Percentiles rank a stretch among this genome's conserved stretches.
Evolutionary conservation across 1,140 invertebrate species (phyloP).

Genomic region (Drosophila carrolli): DNA sequence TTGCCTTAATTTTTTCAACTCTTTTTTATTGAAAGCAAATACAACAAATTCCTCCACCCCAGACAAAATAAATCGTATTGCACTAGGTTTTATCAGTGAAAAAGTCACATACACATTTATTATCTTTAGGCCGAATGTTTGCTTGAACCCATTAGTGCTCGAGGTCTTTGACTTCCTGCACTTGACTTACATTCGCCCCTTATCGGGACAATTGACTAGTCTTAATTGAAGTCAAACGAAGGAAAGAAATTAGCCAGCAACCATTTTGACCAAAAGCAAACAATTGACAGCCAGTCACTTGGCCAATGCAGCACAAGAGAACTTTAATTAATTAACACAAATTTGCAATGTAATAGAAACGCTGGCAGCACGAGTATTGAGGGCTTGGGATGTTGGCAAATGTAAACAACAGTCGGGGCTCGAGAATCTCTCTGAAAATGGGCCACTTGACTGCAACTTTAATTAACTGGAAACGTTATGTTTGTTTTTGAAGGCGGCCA

Average conservation of each 20-base stretch:
- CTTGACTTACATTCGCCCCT: constrained; percentile 35
- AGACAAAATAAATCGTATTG: not conserved
- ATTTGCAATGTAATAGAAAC: constrained; percentile 73
- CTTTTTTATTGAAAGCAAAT: too few species aligned
- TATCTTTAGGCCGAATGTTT: constrained; percentile 4
- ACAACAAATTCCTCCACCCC: not conserved
- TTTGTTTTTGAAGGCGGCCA: constrained; percentile 69
- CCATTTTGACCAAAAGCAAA: constrained; percentile 32
- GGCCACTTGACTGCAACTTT: constrained; percentile 79
- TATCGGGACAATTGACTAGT: constrained; percentile 16
- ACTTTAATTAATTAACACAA: constrained; percentile 80
- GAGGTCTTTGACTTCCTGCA: constrained; percentile 32
- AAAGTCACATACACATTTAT: constrained; percentile 14
- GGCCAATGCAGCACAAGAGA: constrained; percentile 29
- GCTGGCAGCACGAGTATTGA: constrained; percentile 21
- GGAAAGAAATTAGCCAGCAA: constrained; percentile 30
- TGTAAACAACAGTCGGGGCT: constrained; percentile 33
- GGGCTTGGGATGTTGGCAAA: constrained; percentile 27
- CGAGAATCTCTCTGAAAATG: constrained; percentile 37
- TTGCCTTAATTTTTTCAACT: not conserved
- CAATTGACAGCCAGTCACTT: constrained; percentile 25
- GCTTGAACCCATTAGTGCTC: constrained; percentile 9
- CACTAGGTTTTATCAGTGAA: constrained; percentile 17
- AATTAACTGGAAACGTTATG: constrained; percentile 81
- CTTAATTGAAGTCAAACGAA: constrained; percentile 21